Evolutionary conservation across 2,113 vertebrate species (phyloP).

Genomic region (Neogobius melanostomus): DNA sequence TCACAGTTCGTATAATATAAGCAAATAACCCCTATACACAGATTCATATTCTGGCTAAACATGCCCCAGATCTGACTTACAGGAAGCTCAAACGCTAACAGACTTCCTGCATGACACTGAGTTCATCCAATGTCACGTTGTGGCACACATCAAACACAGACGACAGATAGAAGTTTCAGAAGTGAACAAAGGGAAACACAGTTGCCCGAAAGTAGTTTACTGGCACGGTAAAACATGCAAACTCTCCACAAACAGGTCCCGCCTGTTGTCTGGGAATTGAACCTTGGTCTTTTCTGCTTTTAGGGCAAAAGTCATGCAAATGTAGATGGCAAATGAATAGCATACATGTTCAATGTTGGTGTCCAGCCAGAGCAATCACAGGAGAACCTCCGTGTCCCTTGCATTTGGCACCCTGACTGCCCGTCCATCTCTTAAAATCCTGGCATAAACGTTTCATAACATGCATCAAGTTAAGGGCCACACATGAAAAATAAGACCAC

Average conservation of each 20-base stretch:
- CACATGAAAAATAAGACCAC: not conserved
- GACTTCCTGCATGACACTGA: conserved; percentile 8
- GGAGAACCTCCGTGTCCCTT: not conserved
- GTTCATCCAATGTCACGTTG: not conserved
- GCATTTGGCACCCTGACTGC: not conserved
- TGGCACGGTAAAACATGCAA: no score
- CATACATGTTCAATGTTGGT: no score
- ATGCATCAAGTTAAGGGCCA: not conserved
- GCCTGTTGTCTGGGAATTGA: no score
- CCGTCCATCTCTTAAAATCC: not conserved
- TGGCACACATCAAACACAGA: not conserved
- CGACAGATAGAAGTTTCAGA: no score
- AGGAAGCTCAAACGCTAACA: conserved; percentile 19
- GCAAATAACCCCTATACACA: not conserved
- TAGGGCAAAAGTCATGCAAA: no score
- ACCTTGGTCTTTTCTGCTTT: no score
- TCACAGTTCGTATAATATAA: no score
- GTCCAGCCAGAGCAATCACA: no score
- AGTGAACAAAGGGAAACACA: no score
- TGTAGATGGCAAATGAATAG: no score
- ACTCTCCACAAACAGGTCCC: no score
- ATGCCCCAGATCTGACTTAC: not conserved
- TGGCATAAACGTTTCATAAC: conserved; percentile 1
- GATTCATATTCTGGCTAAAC: not conserved
- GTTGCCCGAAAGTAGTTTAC: no score